Evolutionary conservation across 2,797 vertebrate species (phyloP), one percentile per base, ranked within the genome.

Genomic region (Chromobotia macracanthus): DNA sequence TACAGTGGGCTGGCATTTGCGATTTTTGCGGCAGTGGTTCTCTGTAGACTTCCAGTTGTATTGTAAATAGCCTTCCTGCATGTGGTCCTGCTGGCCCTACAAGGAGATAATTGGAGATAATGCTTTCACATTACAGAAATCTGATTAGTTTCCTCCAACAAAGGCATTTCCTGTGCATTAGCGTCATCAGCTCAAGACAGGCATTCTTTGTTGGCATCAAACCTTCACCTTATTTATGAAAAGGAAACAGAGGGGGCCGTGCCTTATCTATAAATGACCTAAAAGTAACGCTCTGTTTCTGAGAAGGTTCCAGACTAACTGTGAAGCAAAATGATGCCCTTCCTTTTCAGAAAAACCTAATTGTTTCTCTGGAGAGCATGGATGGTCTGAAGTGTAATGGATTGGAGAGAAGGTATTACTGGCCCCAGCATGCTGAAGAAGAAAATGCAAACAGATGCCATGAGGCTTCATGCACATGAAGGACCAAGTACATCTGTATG

Each of bases 111-210:
- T 90, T 80, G 83, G 85, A 85, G 91, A 75, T 66, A 88, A 90
- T 87, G 89, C 86, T 87, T 88, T 90, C 87, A 90, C 91, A 89
- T 89, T 88, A 83, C 88, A 90, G 84, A 89, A 92, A 94, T 94
- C 82, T 85, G 90, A 94, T 94, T 93, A 93, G 85, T 73, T 77
- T 87, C 70, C 80, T 82, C 76, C 65, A 86, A 87, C 88, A 88
- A 83, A 87, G 89, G 90, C 88, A 90, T 91, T 94, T 93, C 92
- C 92, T 92, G 92, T 81, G 90, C 90, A 93, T 94, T 93, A 94
- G 87, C 18, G 5, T 83, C 63, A 82, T 81, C 73, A 86, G 84
- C 76, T 77, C 85, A 87, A 23, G 1, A 75, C 89, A 88, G 87
- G 88, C 86, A 87, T 84, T 87, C 83, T 84, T 13, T 67, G 79